phyloP scores from a whole-genome alignment of 2,113 vertebrate species.

The Coptodon bakossiorum region DNA sequence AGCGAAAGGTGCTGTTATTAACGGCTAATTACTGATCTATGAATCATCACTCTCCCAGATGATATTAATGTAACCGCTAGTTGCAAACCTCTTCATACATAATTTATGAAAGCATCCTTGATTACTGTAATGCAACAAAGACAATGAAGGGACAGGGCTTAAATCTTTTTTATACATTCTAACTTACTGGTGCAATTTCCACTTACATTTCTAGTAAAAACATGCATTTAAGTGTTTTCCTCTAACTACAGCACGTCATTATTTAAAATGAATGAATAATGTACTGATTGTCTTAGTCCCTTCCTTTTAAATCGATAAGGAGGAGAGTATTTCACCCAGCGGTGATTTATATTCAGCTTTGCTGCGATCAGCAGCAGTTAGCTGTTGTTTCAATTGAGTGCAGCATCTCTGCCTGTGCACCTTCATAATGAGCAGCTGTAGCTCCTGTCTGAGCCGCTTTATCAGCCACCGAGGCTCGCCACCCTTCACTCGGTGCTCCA shows the following conservation, averaged over 20 bases:
- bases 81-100: not conserved
- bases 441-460: not conserved
- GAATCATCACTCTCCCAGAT: not conserved
- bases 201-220: not conserved
- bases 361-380: not conserved
- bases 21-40: not conserved
- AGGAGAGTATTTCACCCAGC: not conserved
- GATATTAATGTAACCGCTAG: not conserved
- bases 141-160: not conserved
- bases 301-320: not conserved
- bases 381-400: not conserved
- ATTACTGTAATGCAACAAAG: not conserved
- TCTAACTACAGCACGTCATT: not conserved
- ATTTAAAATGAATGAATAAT: not conserved
- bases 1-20: not conserved
- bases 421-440: not conserved
- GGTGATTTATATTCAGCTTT: not conserved
- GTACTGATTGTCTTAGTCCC: not conserved
- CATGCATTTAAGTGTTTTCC: not conserved
- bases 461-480: not conserved
- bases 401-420: not conserved
- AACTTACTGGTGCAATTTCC: not conserved
- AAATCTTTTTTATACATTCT: not conserved
- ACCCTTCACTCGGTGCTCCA: slow-evolving; percentile 7
- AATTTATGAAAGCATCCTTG: not conserved